These are phyloP conservation scores for Vidua macroura DNA, from an alignment of 2,113 vertebrate genomes.

Conservation along the genomic window DNA sequence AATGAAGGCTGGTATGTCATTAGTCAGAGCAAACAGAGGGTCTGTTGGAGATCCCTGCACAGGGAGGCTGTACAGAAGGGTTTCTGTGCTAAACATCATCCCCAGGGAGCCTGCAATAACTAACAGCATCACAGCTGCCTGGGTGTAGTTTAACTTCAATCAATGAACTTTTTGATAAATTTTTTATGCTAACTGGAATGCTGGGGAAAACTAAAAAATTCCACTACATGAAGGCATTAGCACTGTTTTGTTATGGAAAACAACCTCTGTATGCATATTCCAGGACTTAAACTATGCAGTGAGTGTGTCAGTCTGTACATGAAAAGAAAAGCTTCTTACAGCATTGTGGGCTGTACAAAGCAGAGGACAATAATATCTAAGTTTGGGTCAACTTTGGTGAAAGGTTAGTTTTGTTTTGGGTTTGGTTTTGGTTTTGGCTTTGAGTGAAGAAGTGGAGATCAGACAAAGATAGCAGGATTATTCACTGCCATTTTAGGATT, in stretches of 20 bases:
- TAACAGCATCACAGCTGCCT: background rate
- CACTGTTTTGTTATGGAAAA: background rate
- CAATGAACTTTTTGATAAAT: background rate
- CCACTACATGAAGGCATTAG: background rate
- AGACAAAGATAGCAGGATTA: background rate
- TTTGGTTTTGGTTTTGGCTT: background rate
- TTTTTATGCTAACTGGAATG: background rate
- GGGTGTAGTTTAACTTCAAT: background rate
- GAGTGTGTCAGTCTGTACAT: background rate
- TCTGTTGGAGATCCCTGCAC: constrained; percentile 1
- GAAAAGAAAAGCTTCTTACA: background rate
- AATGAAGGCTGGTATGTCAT: constrained; percentile 1
- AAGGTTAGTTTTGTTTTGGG: background rate
- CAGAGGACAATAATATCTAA: background rate
- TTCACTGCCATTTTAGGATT: background rate
- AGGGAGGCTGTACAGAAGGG: background rate
- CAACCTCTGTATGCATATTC: background rate
- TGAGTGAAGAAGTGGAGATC: background rate
- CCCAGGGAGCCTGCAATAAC: background rate
- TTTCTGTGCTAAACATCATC: background rate
- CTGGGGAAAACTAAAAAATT: background rate
- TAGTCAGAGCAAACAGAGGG: constrained; percentile 12
- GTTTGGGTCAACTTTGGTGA: background rate
- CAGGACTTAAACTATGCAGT: background rate
- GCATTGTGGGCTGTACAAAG: background rate